Conservation (phyloP, 2,888 invertebrate species). For the Sphecodes monilicornis region DNA sequence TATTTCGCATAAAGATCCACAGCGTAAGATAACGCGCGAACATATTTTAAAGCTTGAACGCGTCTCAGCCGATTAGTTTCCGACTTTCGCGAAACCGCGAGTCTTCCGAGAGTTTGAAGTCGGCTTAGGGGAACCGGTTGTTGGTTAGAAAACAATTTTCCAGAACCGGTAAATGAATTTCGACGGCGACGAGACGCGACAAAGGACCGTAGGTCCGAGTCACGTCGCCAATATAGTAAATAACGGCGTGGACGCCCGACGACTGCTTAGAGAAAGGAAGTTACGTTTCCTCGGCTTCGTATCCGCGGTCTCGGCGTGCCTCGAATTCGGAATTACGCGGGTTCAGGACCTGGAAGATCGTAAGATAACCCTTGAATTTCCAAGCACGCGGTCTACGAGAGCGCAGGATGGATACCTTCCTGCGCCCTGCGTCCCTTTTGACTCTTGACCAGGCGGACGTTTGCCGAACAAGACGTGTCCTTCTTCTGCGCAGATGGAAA, state of each 20-base stretch:
- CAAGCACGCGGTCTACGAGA: slow-evolving; percentile 43
- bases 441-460: not conserved
- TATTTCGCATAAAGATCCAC: too few species aligned
- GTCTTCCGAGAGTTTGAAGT: not conserved
- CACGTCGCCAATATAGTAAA: slow-evolving; percentile 45
- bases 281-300: slow-evolving; percentile 51
- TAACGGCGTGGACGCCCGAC: slow-evolving; percentile 26
- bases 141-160: not conserved
- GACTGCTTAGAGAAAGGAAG: slow-evolving; percentile 49
- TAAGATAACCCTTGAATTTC: slow-evolving; percentile 60
- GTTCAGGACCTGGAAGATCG: slow-evolving; percentile 67
- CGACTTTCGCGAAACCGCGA: not conserved
- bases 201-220: slow-evolving; percentile 25
- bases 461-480: not conserved
- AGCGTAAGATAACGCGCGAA: not conserved
- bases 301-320: slow-evolving; percentile 49
- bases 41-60: not conserved
- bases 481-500: not conserved
- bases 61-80: not conserved
- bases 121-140: not conserved
- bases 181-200: not conserved
- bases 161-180: slow-evolving; percentile 14
- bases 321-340: slow-evolving; percentile 68
- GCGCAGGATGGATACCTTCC: slow-evolving; percentile 46
- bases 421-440: not conserved